Base-by-base conservation (phyloP, 2,113 vertebrate genomes). In the Haemorhous mexicanus region DNA sequence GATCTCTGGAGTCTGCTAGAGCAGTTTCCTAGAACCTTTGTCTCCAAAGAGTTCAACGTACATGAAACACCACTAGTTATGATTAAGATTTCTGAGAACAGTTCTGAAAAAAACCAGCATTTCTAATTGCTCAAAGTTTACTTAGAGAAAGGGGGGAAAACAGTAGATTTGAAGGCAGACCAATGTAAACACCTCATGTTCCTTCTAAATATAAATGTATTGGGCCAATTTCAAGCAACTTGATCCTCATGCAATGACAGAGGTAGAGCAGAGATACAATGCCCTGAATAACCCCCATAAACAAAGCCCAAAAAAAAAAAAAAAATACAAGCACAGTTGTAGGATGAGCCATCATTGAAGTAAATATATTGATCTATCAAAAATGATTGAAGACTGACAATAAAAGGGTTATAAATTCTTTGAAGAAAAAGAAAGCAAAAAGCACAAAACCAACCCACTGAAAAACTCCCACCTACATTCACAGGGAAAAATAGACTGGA, bases 361-460 rank as follows among this genome's bases (percentile, higher is more conserved):
- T 90, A 95, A 95, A 93, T 93, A 95, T 89, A 95, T 91, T 93
- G 93, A 93, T 91, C 89, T 78, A 93, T 95, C 95, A 95, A 96
- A 91, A 95, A 73, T 96, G 89, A 96, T 89, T 93, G 93, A 96
- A 94, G 90, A 82, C 64, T 95, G 91, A 94, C 94, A 97, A 96
- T 95, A 93, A 95, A 94, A 95, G 77, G 70, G 77, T 68, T 89
- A 87, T 89, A 94, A 96, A 97, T 70, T 85, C 85, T 90, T 76
- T 82, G 76, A 91, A 90, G 69, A 92, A 86, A 69, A n/a, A 94
- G 37, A 84, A 94, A 89, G 88, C 43, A 94, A 95, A 89, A 49
- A 46, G 10, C 47, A 81, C 47, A 94, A 88, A 83, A 84, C 32
- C 91, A 92, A 49, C 89, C 72, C 83, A 75, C 86, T 75, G 76